These are phyloP conservation scores for Pherbina coryleti DNA, from an alignment of 2,888 invertebrate species.

Conservation along the genomic window DNA sequence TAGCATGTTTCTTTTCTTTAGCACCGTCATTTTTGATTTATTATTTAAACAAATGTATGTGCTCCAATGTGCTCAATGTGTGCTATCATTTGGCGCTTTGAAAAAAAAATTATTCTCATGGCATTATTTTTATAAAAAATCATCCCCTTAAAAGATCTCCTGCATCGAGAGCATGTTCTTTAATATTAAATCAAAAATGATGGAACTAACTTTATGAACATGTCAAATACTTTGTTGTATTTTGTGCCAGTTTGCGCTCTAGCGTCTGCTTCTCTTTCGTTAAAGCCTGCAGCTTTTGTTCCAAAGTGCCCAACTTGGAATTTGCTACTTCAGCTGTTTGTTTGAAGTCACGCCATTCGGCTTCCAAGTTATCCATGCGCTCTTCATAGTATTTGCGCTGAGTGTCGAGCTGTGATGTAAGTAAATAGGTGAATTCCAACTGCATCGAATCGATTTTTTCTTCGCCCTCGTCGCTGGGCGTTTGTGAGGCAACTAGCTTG, in stretches of 20 bases:
- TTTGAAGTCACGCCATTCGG: conserved; percentile 74
- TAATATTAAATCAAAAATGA: no score
- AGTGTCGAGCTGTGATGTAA: conserved; percentile 95
- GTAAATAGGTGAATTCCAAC: conserved; percentile 94
- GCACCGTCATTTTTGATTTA: no score
- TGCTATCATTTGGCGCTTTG: no score
- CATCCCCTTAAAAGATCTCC: no score
- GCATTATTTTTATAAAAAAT: no score
- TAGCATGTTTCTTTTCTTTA: no score
- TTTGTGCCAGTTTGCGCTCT: conserved; percentile 79
- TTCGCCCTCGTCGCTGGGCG: conserved; percentile 75
- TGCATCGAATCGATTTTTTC: conserved; percentile 96
- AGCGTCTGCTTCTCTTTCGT: conserved; percentile 77
- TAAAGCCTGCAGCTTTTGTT: conserved; percentile 72
- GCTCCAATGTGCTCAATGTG: no score
- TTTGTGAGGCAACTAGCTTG: conserved; percentile 87
- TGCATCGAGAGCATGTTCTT: no score
- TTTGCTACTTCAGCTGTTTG: conserved; percentile 71
- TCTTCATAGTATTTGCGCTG: conserved; percentile 94
- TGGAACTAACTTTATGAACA: no score
- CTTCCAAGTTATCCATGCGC: conserved; percentile 74
- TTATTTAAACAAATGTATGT: no score
- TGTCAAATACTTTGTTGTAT: conserved; percentile 73
- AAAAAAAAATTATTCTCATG: no score
- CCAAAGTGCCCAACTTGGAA: conserved; percentile 69